Base-by-base conservation (phyloP, 2,113 vertebrate species). In the Callocephalon fimbriatum region DNA sequence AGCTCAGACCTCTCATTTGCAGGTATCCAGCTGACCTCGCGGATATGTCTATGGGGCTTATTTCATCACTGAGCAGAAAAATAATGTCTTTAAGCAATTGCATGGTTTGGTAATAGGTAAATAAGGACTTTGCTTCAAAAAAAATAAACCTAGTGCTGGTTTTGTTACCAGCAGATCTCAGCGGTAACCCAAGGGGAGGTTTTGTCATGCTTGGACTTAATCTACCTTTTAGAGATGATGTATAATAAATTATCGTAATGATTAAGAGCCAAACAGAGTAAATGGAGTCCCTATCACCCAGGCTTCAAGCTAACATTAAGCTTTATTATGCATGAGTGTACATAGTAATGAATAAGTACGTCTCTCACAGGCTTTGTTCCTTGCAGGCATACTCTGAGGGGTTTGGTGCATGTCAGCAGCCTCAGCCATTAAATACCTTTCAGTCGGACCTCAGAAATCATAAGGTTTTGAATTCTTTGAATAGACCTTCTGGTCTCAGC, bases 241-340 rank as follows among this genome's bases (percentile, higher is more conserved):
- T 56, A 56, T 44, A 90, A 90, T 63, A 73, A 86, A 97, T 92
- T 71, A 94, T 42, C 80, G 48, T 50, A 40, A 92, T 68, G 83
- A 93, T 95, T 95, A 96, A 95, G 79, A 81, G 86, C 32, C 72
- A 95, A 75, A 74, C 44, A 80, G 76, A 0, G 0, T 51, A 92
- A 95, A 91, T 62, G 44, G 47, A 90, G 56, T 75, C n/a, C 48
- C n/a, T 81, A 61, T 81, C 82, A 68, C 65, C 51, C 13, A 62
- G 76, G 61, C 47, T 93, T 72, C 37, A 89, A 92, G 65, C 21
- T 87, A 86, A 77, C 76, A 80, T 84, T 88, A 92, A 94, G 67
- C 68, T 85, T 75, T 68, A 84, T 93, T 74, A 96, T 38, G 26
- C 80, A 80, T 67, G 61, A 80, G 47, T 25, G 12, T 15, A 74